Evolutionary conservation across 1,140 invertebrate species (phyloP).

Genomic region (Homalodisca vitripennis): DNA sequence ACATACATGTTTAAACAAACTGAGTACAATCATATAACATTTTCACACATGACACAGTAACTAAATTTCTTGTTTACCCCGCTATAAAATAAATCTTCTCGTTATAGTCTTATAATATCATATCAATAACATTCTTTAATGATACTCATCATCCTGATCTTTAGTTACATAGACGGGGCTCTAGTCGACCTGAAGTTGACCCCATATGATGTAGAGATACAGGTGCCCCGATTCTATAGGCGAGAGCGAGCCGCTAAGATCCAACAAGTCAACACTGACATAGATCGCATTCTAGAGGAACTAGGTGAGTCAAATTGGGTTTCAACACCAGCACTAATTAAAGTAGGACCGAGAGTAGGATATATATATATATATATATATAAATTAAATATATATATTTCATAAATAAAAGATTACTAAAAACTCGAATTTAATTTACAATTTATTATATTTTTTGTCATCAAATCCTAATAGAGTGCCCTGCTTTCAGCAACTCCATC

Average conservation of each 20-base stretch:
- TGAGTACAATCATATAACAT: no score
- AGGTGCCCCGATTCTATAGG: conserved; percentile 42
- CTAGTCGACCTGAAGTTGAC: conserved; percentile 57
- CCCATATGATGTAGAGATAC: conserved; percentile 47
- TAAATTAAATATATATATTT: no score
- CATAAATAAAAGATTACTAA: no score
- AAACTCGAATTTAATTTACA: no score
- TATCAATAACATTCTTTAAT: conserved; percentile 18
- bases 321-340: no score
- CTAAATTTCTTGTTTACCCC: no score
- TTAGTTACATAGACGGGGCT: conserved; percentile 59
- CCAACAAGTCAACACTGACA: conserved; percentile 41
- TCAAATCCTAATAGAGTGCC: no score
- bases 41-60: no score
- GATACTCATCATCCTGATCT: conserved; percentile 32
- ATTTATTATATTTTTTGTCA: no score
- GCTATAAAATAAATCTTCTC: not conserved
- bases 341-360: not conserved
- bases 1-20: no score
- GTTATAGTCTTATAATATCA: not conserved
- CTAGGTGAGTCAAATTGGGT: not conserved
- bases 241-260: conserved; percentile 41
- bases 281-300: conserved; percentile 40
- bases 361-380: not conserved
- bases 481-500: not conserved